phyloP scores from a whole-genome alignment of 2,113 vertebrate genomes.

The Platichthys flesus region DNA sequence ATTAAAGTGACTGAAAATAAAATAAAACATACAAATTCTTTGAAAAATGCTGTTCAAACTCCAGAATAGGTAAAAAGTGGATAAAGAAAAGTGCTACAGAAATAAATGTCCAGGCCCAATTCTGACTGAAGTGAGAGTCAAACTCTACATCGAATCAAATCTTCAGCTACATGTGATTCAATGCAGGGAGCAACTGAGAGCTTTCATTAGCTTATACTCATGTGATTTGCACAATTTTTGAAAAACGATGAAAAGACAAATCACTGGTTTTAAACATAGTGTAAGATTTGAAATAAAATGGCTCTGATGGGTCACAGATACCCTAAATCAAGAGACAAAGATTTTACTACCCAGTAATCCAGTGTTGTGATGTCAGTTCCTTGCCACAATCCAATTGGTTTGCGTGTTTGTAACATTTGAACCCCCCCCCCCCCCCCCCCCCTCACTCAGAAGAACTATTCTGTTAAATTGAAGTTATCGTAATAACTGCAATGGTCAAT shows the following conservation, averaged over 20 bases:
- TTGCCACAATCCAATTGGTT: too few relatives aligned
- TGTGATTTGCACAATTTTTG: conserved; percentile 24
- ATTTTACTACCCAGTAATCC: neutral
- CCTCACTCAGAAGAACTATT: neutral
- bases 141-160: conserved; percentile 38
- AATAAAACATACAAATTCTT: conserved; percentile 45
- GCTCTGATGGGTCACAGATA: neutral
- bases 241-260: neutral
- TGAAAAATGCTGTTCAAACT: conserved; percentile 35
- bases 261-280: neutral
- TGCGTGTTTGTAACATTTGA: neutral
- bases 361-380: too few relatives aligned
- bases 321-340: neutral
- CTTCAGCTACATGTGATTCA: conserved; percentile 41
- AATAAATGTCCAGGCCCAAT: conserved; percentile 53
- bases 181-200: conserved; percentile 41
- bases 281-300: neutral
- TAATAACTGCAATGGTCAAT: neutral
- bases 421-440: conserved; percentile 1
- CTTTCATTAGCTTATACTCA: conserved; percentile 6
- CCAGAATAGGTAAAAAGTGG: conserved; percentile 41
- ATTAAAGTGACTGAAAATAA: conserved; percentile 58
- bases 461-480: neutral
- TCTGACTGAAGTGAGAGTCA: conserved; percentile 38
- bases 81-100: conserved; percentile 70